Evolutionary conservation across 2,113 vertebrate genomes (phyloP).

Genomic region (Sebastes schlegelii): DNA sequence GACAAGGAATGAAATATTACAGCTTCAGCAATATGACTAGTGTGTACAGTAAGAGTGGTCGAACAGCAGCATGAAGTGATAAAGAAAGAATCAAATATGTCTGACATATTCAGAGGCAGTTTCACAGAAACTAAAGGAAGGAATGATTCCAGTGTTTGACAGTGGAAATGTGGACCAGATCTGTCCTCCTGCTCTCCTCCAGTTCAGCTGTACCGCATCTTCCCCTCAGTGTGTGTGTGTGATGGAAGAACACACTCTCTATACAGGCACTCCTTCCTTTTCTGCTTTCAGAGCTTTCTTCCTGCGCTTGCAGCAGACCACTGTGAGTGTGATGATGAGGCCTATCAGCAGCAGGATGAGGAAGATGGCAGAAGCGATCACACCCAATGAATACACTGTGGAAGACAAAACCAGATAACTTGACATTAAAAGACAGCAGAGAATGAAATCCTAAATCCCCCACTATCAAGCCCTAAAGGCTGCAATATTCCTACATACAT

Average conservation of each 20-base stretch:
- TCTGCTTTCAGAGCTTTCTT: constrained; percentile 28
- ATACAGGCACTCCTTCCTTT: constrained; percentile 78
- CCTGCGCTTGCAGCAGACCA: constrained; percentile 83
- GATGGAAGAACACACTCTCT: neutral
- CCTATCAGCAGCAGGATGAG: constrained; percentile 77
- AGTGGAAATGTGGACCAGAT: constrained; percentile 54
- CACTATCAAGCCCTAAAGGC: neutral
- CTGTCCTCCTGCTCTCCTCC: neutral
- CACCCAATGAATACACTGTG: constrained; percentile 81
- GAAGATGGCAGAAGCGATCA: constrained; percentile 78
- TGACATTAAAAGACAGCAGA: neutral
- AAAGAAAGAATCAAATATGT: constrained; percentile 18
- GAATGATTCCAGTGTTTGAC: constrained; percentile 68
- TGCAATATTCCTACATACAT: neutral
- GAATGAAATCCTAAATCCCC: neutral
- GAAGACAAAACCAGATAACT: constrained; percentile 23
- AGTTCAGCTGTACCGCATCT: constrained; percentile 34
- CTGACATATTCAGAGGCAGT: constrained; percentile 62
- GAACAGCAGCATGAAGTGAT: constrained; percentile 16
- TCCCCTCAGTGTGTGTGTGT: neutral
- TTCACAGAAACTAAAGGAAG: constrained; percentile 86
- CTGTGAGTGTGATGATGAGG: constrained; percentile 66
- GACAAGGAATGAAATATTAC: neutral
- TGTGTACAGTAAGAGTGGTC: constrained; percentile 1
- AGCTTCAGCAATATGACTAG: constrained; percentile 4